These are phyloP conservation scores for Himantopus leucocephalus DNA, from an alignment of 2,113 vertebrate species.

Conservation along the genomic window DNA sequence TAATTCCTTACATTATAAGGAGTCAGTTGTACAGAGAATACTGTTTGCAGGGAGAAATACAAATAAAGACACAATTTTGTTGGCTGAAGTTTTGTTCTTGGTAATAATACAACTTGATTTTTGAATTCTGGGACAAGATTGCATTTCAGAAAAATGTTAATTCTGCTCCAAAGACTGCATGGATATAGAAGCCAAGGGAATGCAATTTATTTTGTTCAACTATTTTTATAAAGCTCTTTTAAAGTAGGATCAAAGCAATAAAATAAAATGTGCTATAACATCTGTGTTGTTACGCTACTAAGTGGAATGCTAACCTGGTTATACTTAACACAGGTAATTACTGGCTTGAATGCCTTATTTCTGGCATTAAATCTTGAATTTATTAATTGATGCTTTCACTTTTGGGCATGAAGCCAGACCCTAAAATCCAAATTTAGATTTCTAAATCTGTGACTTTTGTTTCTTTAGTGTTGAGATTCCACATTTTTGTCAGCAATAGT, in stretches of 20 bases:
- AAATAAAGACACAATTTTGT: not conserved
- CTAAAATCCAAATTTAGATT: not conserved
- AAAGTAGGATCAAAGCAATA: not conserved
- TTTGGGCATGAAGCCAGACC: not conserved
- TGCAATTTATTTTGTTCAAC: not conserved
- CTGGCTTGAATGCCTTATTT: not conserved
- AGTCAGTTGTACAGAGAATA: not conserved
- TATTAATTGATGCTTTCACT: not conserved
- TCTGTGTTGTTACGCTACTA: not conserved
- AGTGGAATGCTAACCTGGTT: not conserved
- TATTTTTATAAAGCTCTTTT: not conserved
- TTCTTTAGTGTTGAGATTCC: not conserved
- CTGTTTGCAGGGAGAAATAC: not conserved
- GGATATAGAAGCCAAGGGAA: not conserved
- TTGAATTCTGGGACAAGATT: not conserved
- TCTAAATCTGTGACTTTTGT: not conserved
- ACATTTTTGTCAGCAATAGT: not conserved
- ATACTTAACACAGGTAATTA: not conserved
- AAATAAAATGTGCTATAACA: not conserved
- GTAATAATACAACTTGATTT: not conserved
- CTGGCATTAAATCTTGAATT: not conserved
- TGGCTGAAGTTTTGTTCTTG: not conserved
- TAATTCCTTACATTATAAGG: not conserved
- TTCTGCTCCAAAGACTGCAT: not conserved
- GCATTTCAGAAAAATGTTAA: not conserved